Conservation (phyloP, 2,113 vertebrate genomes). For the Arvicanthis niloticus region DNA sequence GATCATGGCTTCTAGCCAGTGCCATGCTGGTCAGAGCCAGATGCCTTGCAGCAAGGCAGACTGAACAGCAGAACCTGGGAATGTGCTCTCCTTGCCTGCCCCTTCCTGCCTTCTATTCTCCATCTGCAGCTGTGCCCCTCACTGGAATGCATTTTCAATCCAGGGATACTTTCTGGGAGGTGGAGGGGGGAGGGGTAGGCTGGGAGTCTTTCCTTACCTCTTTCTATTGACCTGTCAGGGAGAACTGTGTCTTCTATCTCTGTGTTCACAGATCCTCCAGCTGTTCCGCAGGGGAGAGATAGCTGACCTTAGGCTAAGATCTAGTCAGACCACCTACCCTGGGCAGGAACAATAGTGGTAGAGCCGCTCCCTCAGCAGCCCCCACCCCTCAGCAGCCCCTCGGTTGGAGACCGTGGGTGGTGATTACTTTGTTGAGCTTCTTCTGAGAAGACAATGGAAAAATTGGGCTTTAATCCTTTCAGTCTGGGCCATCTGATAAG, state of each 20-base stretch:
- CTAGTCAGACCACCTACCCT: no score
- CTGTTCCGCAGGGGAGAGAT: not conserved
- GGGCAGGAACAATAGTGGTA: rapidly evolving
- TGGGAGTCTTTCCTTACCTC: not conserved
- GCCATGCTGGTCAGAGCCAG: no score
- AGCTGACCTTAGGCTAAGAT: rapidly evolving
- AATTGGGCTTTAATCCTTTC: not conserved
- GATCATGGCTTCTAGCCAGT: not conserved
- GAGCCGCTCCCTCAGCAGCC: no score
- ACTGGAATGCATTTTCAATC: not conserved
- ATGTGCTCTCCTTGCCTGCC: rapidly evolving
- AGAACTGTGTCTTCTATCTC: not conserved
- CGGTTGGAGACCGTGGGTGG: not conserved
- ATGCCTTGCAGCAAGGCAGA: no score
- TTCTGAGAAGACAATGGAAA: conserved; percentile 6
- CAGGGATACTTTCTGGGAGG: not conserved
- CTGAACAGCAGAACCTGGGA: not conserved
- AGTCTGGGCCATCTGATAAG: not conserved
- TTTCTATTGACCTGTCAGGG: not conserved
- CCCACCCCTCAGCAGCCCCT: no score
- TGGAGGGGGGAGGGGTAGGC: not conserved
- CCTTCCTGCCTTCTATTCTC: not conserved
- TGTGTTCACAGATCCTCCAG: not conserved
- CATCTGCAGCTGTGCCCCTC: no score
- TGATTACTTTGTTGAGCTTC: not conserved